phyloP scores from a whole-genome alignment of 2,888 invertebrate species.

The Drosophila ustulata region DNA sequence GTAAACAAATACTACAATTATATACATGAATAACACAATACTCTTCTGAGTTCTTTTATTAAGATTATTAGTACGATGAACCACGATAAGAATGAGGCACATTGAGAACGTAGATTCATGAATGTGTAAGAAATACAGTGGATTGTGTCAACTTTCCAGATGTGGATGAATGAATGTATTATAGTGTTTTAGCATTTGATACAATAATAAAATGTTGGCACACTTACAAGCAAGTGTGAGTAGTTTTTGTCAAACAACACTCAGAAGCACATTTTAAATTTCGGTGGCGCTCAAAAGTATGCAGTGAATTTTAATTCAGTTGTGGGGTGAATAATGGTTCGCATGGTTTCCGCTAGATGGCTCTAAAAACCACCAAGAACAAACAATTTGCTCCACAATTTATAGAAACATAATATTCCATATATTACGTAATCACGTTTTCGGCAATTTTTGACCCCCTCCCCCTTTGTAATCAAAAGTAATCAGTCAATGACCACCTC shows the following conservation, averaged over 20 bases:
- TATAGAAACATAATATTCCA: not conserved
- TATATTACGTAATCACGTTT: no score
- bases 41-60: not conserved
- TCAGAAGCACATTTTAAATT: not conserved
- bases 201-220: not conserved
- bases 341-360: not conserved
- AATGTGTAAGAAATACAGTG: not conserved
- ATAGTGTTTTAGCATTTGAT: not conserved
- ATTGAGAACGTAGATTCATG: not conserved
- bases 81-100: slow-evolving; percentile 1
- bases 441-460: no score
- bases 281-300: not conserved
- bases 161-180: not conserved
- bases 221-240: not conserved
- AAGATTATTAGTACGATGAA: slow-evolving; percentile 6
- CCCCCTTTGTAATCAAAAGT: no score
- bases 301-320: not conserved
- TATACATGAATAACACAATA: not conserved
- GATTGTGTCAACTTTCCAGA: not conserved
- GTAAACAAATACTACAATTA: not conserved
- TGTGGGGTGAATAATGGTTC: not conserved
- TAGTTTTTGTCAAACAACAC: not conserved
- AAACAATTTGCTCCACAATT: not conserved
- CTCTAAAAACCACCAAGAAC: not conserved
- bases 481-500: no score